Base-by-base conservation (phyloP, 2,113 vertebrate genomes). In the Micromys minutus region DNA sequence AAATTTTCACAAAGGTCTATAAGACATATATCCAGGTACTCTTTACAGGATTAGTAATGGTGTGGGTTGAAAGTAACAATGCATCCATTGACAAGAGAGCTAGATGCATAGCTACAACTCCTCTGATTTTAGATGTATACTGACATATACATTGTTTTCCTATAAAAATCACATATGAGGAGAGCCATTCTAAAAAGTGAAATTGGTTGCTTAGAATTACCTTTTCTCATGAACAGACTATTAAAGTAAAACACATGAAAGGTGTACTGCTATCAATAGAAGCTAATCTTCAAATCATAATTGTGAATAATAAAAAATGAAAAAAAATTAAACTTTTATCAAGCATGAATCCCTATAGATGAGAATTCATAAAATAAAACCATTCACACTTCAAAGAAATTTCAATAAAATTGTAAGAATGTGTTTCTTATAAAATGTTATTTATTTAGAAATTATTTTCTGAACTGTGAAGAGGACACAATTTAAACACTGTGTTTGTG, bases 21-120 rank as follows among this genome's bases (percentile, higher is more conserved):
- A 94, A 96, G 13, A 94, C n/a, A 83, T 90, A 95, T 91, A 93
- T 3, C 11, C 89, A 26, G 55, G 3, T 95, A 92, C 94, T 95
- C 39, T 65, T 81, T 89, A 63, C 11, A 83, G 13, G 57, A 39
- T 42, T 94, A 93, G 4, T 52, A 92, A 95, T 55, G 61, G 59
- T 74, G 59, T 24, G 19, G 84, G 36, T 74, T 83, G 39, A 24
- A 93, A 86, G 7, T 67, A 87, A 95, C 13, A 34, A 16, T 3
- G 4, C 55, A 93, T 63, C 7, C 71, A 87, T 52, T 77, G 72
- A 22, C 12, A 8, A 83, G 5, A 94, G 13, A 55, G 71, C 34
- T 79, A 65, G 72, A 65, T 83, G 71, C 2, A 69, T 34, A 86
- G 39, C 2, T 22, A 87, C 3, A 3, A 19, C 0, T n/a, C 13